Evolutionary conservation across 2,113 vertebrate species (phyloP).

Genomic region (Pseudopipra pipra): DNA sequence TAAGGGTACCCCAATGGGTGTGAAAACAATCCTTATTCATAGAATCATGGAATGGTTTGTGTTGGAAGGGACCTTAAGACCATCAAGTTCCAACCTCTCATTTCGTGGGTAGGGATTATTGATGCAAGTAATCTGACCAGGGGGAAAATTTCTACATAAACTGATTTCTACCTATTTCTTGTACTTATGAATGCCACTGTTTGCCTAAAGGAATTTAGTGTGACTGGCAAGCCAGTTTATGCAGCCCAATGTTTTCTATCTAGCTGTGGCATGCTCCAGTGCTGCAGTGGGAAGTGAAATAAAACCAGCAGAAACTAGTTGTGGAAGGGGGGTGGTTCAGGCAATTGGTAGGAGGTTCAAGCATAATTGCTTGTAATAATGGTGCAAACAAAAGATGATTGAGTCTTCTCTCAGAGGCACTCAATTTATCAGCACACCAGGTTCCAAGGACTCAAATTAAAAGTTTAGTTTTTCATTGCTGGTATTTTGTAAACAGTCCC

Average conservation of each 20-base stretch:
- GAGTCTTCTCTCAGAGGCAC: background rate
- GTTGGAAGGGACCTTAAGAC: background rate
- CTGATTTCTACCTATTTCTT: background rate
- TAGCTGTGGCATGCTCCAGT: background rate
- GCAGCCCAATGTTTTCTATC: background rate
- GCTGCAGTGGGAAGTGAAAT: background rate
- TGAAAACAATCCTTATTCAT: background rate
- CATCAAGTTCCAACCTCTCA: background rate
- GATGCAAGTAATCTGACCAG: background rate
- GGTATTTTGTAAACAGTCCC: background rate
- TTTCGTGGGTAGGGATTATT: background rate
- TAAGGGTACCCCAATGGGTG: background rate
- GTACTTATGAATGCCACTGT: background rate
- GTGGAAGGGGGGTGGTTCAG: background rate
- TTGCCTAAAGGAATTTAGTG: background rate
- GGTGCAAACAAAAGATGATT: background rate
- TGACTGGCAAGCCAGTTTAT: background rate
- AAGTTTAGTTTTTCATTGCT: background rate
- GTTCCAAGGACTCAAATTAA: background rate
- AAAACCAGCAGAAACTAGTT: background rate
- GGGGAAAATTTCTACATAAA: background rate
- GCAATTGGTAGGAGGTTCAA: background rate
- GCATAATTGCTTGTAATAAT: background rate
- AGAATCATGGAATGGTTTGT: background rate
- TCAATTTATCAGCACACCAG: background rate